Conservation (phyloP, 2,797 vertebrate genomes). For the Gallirallus australis region DNA sequence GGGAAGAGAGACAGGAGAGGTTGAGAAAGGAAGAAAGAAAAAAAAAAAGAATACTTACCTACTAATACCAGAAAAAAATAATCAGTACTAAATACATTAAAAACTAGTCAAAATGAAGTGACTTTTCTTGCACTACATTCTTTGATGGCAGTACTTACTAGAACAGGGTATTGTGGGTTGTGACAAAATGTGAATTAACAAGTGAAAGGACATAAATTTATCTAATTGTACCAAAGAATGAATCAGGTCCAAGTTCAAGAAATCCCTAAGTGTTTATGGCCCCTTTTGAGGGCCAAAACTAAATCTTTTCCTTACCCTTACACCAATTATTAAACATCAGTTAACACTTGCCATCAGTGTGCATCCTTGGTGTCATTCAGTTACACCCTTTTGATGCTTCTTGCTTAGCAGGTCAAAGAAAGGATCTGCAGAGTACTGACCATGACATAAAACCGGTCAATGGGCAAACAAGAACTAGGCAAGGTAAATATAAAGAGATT, state of each 20-base stretch:
- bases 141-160: neutral
- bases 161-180: neutral
- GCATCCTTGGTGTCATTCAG: neutral
- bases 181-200: neutral
- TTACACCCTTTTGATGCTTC: neutral
- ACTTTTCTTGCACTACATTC: neutral
- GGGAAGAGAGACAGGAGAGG: neutral
- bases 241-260: neutral
- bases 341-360: neutral
- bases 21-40: neutral
- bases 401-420: neutral
- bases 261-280: neutral
- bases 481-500: neutral
- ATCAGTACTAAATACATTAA: neutral
- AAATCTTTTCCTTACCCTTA: neutral
- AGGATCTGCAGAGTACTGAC: neutral
- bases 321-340: neutral
- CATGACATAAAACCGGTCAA: neutral
- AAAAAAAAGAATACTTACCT: neutral
- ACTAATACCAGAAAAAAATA: neutral
- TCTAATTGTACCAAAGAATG: neutral
- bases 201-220: neutral
- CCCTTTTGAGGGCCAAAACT: neutral
- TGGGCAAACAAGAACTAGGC: neutral
- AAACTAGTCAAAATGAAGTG: neutral